Conservation (phyloP, 2,797 vertebrate species). For the Chelidonichthys spinosus region DNA sequence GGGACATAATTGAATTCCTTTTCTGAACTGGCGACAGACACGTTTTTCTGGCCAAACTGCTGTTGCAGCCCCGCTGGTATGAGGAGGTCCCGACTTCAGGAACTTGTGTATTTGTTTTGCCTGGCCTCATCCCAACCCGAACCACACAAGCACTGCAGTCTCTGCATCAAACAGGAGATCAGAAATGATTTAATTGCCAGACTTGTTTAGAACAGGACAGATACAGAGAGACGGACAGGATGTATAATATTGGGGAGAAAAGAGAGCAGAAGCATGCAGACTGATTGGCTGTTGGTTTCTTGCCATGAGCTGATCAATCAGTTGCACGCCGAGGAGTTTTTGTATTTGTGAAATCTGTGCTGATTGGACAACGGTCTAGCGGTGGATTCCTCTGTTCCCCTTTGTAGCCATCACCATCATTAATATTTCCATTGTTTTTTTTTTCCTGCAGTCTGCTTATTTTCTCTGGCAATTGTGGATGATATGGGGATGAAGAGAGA, state of each 20-base stretch:
- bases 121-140: conserved; percentile 51
- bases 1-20: conserved; percentile 1
- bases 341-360: conserved; percentile 21
- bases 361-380: conserved; percentile 21
- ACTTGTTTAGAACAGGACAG: conserved; percentile 43
- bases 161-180: conserved; percentile 51
- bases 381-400: conserved; percentile 23
- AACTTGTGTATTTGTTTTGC: conserved; percentile 55
- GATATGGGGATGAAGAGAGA: conserved; percentile 7
- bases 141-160: conserved; percentile 21
- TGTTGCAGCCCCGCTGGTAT: not conserved
- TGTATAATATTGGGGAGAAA: conserved; percentile 13
- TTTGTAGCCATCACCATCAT: conserved; percentile 37
- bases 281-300: conserved; percentile 25
- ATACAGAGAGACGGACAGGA: conserved; percentile 32
- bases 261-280: not conserved
- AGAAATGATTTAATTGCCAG: conserved; percentile 59
- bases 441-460: conserved; percentile 27
- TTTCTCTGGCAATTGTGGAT: conserved; percentile 28
- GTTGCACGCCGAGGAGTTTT: conserved; percentile 7
- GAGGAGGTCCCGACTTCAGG: conserved; percentile 22
- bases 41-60: conserved; percentile 15
- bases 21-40: not conserved
- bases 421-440: conserved; percentile 59
- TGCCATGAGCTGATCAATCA: conserved; percentile 37